Evolutionary conservation across 2,113 vertebrate genomes (phyloP).

Genomic region (Eretmodus cyanostictus): DNA sequence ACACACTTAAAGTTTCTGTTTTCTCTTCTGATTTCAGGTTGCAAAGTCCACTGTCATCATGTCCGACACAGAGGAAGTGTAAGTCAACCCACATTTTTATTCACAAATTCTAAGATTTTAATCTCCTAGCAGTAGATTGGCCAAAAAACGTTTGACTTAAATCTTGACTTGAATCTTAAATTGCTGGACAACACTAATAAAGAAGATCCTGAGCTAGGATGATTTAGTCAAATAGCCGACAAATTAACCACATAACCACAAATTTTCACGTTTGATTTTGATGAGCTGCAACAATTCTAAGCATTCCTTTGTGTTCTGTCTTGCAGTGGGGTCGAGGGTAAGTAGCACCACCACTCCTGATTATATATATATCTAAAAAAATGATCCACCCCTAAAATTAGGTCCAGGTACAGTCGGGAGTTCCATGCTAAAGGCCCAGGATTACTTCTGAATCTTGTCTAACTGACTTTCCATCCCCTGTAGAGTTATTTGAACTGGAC

Average conservation of each 20-base stretch:
- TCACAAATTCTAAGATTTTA: background rate
- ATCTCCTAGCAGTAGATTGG: background rate
- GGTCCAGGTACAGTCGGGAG: conserved; percentile 8
- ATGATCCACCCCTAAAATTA: background rate
- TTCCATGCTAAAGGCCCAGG: conserved; percentile 27
- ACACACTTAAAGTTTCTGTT: background rate
- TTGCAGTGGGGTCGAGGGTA: conserved; percentile 86
- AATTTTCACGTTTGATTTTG: background rate
- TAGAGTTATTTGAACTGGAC: conserved; percentile 18
- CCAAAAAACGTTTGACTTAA: background rate
- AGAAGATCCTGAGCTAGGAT: background rate
- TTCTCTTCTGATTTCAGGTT: conserved; percentile 64
- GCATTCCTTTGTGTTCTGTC: conserved; percentile 14
- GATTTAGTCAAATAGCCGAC: background rate
- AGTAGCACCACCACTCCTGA: conserved; percentile 53
- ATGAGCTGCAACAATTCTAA: background rate
- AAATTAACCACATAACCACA: background rate
- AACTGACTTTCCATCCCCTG: conserved; percentile 18
- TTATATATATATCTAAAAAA: background rate
- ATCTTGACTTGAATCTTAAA: background rate
- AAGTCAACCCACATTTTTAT: conserved; percentile 67
- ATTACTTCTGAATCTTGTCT: background rate
- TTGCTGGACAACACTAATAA: background rate
- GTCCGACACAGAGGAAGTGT: conserved; percentile 93
- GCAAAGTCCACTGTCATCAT: conserved; percentile 75